phyloP scores from a whole-genome alignment of 92 coral and sea anemone genomes.

The Porites cylindrica region DNA sequence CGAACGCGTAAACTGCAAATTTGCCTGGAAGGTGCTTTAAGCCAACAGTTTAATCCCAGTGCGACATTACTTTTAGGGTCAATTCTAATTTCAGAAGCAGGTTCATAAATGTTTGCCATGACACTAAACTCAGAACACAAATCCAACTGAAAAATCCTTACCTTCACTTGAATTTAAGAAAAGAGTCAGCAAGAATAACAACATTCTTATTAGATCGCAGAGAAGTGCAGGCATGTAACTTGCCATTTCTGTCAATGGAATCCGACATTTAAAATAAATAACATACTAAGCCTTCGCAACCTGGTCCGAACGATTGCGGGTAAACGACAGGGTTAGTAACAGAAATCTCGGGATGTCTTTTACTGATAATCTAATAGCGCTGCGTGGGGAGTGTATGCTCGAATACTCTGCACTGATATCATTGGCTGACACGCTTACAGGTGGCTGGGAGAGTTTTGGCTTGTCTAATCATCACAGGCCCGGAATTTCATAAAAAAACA shows the following conservation, averaged over 20 bases:
- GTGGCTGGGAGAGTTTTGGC: not conserved
- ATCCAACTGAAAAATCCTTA: not conserved
- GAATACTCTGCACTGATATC: not conserved
- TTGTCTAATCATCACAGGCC: conserved; percentile 1
- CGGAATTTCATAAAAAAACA: not conserved
- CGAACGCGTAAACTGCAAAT: no score
- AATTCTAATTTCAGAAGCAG: not conserved
- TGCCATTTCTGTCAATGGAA: not conserved
- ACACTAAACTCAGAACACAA: not conserved
- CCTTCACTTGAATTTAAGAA: conserved; percentile 29
- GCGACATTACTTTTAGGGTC: not conserved
- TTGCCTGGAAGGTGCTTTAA: not conserved
- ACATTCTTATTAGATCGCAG: not conserved
- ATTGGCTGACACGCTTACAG: conserved; percentile 37
- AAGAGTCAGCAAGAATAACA: not conserved
- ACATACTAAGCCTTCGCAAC: not conserved
- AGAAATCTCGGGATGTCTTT: not conserved
- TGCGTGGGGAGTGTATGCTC: not conserved
- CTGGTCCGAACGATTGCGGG: not conserved
- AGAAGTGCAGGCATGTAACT: no score
- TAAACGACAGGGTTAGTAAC: no score
- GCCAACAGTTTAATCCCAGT: not conserved
- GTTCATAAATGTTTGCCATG: not conserved
- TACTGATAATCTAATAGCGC: not conserved
- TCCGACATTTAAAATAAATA: not conserved